Evolutionary conservation across 2,797 vertebrate genomes (phyloP), one percentile per base, ranked within the genome.

Genomic region (Etheostoma nigrum): DNA sequence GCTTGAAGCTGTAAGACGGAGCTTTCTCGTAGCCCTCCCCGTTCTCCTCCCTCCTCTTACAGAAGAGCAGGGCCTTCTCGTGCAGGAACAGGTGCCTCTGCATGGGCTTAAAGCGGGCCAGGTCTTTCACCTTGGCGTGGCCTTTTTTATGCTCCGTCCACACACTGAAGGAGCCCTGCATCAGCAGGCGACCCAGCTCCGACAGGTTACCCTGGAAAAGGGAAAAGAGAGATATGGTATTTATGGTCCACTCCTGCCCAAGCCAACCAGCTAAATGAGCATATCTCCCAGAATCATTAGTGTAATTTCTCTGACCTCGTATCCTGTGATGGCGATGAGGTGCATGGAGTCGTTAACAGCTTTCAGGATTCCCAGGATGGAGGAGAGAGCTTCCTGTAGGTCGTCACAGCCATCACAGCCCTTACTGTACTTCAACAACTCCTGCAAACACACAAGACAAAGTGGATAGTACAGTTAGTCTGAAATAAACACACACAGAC

Each of bases 301-400:
- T 42, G 18, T 13, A 0, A 2, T 21, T 6, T 40, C 33, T 73
- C 87, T 44, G 14, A 97, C 98, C 82, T 99, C 98, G 0, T 98
- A 99, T 93, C 98, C 98, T 4, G 98, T 99, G 92, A 99, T 99
- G 81, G 98, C 98, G 19, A 99, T 99, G 85, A 98, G 97, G 88
- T 99, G 98, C 98, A 99, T 99, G 70, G 98, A 99, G 93, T 99
- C 98, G 18, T 99, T 99, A 21, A 99, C 97, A 0, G 98, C 97
- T 91, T 99, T 99, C 74, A 99, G 95, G 93, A 99, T 98, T 63
- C 97, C 98, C 88, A 99, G 86, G 67, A 99, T 99, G 79, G 98
- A 98, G 30, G 96, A 95, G 15, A 99, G 95, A 0, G 98, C 98
- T 82, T 98, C 96, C 91, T 99, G 97, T 19, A 99, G 96, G 92